Percentiles rank a stretch among this genome's conserved stretches.
phyloP scores from a whole-genome alignment of 2,888 invertebrate genomes.

The Drosophila limbata region DNA sequence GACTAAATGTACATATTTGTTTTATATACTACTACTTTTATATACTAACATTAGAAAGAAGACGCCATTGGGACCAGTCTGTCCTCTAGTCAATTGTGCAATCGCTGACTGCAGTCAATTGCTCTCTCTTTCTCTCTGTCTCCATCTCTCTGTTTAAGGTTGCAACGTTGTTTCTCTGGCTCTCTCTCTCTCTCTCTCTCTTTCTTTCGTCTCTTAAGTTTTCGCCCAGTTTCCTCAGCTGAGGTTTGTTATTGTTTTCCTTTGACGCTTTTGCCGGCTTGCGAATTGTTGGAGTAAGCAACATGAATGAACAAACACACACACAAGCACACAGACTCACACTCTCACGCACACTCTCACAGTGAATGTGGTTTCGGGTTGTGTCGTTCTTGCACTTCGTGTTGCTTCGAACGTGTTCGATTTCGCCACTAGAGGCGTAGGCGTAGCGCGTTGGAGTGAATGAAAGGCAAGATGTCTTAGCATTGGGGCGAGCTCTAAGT shows the following conservation, averaged over 20 bases:
- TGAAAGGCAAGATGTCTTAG: conserved; percentile 25
- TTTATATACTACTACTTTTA: not conserved
- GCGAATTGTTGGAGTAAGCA: conserved; percentile 49
- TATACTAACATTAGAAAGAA: conserved; percentile 32
- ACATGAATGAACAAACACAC: conserved; percentile 63
- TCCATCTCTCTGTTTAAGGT: conserved; percentile 4
- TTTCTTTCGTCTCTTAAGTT: conserved; percentile 52
- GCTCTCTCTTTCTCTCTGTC: conserved; percentile 16
- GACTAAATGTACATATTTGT: not conserved
- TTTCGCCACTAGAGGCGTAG: conserved; percentile 16
- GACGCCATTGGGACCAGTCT: conserved; percentile 42
- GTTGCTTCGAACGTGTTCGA: conserved; percentile 74
- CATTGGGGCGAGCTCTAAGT: conserved; percentile 51
- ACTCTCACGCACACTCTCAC: conserved; percentile 3
- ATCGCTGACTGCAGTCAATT: conserved; percentile 58
- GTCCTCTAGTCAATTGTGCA: conserved; percentile 60
- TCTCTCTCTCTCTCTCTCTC: conserved; percentile 4
- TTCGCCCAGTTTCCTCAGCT: conserved; percentile 69
- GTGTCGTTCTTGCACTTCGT: conserved; percentile 60
- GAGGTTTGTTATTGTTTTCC: conserved; percentile 79
- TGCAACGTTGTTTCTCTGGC: not conserved
- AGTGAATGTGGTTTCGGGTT: conserved; percentile 51
- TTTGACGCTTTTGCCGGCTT: conserved; percentile 72
- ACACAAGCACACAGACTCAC: conserved; percentile 14
- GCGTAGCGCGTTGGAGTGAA: not conserved